phyloP scores from a whole-genome alignment of 2,888 invertebrate genomes.

The Teinopalpus imperialis region DNA sequence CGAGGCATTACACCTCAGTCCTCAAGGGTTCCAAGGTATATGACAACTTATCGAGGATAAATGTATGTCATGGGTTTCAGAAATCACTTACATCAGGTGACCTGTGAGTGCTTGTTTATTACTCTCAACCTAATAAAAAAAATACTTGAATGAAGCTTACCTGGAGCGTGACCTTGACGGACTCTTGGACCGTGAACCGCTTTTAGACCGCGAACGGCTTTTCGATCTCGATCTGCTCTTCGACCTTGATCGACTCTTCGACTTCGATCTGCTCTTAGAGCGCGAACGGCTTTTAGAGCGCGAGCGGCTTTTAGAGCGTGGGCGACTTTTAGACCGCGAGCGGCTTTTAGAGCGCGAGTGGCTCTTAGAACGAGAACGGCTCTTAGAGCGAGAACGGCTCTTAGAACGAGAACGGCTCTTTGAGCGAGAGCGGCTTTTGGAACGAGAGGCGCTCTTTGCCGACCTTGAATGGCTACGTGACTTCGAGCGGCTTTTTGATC shows the following conservation, averaged over 20 bases:
- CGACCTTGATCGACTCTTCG: constrained; percentile 54
- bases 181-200: constrained; percentile 53
- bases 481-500: constrained; percentile 64
- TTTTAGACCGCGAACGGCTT: constrained; percentile 62
- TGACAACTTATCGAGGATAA: too few relatives aligned
- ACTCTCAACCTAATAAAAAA: too few relatives aligned
- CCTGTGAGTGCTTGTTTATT: too few relatives aligned
- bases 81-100: too few relatives aligned
- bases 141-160: constrained; percentile 27
- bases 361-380: constrained; percentile 57
- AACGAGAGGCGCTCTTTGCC: constrained; percentile 44
- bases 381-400: constrained; percentile 50
- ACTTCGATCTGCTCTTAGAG: constrained; percentile 53
- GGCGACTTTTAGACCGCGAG: constrained; percentile 55
- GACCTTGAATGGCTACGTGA: constrained; percentile 61
- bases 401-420: constrained; percentile 50
- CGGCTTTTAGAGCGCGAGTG: constrained; percentile 44
- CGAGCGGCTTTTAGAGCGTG: constrained; percentile 41
- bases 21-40: too few relatives aligned
- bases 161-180: constrained; percentile 53
- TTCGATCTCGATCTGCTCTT: constrained; percentile 51
- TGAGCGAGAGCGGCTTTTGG: constrained; percentile 52
- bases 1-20: too few relatives aligned
- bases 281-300: constrained; percentile 49
- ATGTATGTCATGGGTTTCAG: too few relatives aligned